These are phyloP conservation scores for Alcis repandata DNA, from an alignment of 2,888 invertebrate species.

Conservation along the genomic window DNA sequence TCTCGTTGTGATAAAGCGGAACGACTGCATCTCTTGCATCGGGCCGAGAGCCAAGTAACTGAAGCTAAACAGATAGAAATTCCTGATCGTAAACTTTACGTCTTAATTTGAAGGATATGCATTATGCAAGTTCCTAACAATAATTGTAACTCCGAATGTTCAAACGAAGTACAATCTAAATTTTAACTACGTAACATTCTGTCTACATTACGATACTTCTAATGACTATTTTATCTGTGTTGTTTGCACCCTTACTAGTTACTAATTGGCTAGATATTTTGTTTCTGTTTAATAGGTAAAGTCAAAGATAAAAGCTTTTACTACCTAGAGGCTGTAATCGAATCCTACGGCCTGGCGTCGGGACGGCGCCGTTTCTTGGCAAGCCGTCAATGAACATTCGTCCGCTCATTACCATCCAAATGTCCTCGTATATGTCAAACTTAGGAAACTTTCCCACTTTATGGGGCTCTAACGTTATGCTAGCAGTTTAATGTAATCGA, in stretches of 20 bases:
- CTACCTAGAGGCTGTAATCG: slow-evolving; percentile 21
- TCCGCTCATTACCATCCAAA: slow-evolving; percentile 49
- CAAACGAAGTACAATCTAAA: no score
- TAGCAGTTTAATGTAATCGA: background rate
- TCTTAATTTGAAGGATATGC: slow-evolving; percentile 45
- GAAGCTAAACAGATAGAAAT: slow-evolving; percentile 57
- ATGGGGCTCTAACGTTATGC: slow-evolving; percentile 38
- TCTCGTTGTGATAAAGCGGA: slow-evolving; percentile 58
- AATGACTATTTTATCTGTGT: background rate
- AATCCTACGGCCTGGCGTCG: slow-evolving; percentile 32
- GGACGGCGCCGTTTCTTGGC: slow-evolving; percentile 52
- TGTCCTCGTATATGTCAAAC: slow-evolving; percentile 48
- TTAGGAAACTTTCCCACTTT: slow-evolving; percentile 49
- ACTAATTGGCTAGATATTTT: background rate
- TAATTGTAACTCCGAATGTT: no score
- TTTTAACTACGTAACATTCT: background rate
- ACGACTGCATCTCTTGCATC: slow-evolving; percentile 61
- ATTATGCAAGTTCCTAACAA: slow-evolving; percentile 10
- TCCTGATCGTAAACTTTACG: slow-evolving; percentile 46
- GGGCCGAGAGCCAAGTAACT: slow-evolving; percentile 67
- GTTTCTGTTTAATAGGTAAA: slow-evolving; percentile 3
- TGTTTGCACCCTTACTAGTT: background rate
- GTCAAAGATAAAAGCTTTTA: slow-evolving; percentile 28
- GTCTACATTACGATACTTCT: background rate
- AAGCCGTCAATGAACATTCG: slow-evolving; percentile 54